Percentiles rank a stretch among this genome's conserved stretches.
Evolutionary conservation across 2,113 vertebrate species (phyloP).

Genomic region (Ageneiosus marmoratus): DNA sequence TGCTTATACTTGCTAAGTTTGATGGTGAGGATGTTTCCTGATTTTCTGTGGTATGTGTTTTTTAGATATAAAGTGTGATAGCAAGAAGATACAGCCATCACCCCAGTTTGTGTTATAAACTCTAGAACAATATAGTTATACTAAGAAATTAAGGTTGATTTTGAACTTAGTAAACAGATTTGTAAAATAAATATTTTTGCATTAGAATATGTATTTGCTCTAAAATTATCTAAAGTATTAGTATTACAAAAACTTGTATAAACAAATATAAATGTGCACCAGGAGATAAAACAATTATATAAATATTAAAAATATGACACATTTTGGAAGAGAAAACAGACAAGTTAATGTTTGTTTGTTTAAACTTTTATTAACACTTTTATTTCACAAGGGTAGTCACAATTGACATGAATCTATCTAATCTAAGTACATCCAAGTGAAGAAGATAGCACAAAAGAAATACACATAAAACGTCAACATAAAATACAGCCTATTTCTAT

Average conservation of each 20-base stretch:
- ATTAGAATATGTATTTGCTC: background rate
- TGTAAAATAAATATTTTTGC: background rate
- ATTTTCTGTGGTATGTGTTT: slow-evolving; percentile 13
- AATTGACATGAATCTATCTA: background rate
- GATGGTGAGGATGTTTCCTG: slow-evolving; percentile 5
- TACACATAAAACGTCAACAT: background rate
- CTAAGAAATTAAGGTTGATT: background rate
- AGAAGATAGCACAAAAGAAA: background rate
- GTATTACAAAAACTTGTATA: background rate
- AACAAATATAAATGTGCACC: background rate
- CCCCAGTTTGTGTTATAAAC: too few relatives aligned
- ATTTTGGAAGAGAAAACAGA: background rate
- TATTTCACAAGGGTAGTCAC: background rate
- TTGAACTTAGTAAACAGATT: background rate
- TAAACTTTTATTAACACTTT: background rate
- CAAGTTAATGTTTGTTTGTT: background rate
- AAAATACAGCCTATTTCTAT: too few relatives aligned
- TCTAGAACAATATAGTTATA: background rate
- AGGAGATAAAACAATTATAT: background rate
- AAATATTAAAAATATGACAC: background rate
- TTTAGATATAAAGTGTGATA: slow-evolving; percentile 10
- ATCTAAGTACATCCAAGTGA: background rate
- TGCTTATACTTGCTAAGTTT: slow-evolving; percentile 35
- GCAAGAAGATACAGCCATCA: background rate
- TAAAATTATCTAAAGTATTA: background rate